Percentiles rank a stretch among this genome's conserved stretches.
Evolutionary conservation across 2,797 vertebrate species (phyloP).

Genomic region (Octomys mimax): DNA sequence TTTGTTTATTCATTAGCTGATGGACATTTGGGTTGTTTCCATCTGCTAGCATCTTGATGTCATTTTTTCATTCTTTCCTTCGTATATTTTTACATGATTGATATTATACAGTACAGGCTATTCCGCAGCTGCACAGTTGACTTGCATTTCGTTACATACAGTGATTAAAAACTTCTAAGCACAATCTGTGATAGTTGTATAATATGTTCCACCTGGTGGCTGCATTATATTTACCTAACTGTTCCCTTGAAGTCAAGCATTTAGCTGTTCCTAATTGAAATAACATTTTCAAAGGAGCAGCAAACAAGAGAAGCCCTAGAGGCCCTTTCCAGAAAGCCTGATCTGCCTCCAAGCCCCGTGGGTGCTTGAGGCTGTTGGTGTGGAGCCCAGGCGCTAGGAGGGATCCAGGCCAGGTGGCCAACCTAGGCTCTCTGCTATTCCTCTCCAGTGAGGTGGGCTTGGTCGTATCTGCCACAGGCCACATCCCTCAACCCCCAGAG

Average conservation of each 20-base stretch:
- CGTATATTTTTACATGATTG: neutral
- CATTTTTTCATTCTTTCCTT: neutral
- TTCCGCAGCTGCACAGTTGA: neutral
- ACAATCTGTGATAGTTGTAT: neutral
- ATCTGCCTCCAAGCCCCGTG: neutral
- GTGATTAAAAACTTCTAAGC: slow-evolving; percentile 52
- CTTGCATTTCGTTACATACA: neutral
- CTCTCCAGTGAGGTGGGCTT: neutral
- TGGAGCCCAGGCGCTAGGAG: neutral
- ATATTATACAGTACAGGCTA: neutral
- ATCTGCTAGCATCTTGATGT: neutral
- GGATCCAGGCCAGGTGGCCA: neutral
- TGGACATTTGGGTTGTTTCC: neutral
- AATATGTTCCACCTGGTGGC: neutral
- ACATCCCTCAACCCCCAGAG: neutral
- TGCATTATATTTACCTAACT: slow-evolving; percentile 46
- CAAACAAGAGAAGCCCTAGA: slow-evolving; percentile 45
- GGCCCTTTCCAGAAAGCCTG: slow-evolving; percentile 32
- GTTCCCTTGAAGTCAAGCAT: slow-evolving; percentile 58
- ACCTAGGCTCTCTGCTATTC: too few relatives aligned
- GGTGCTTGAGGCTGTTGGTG: neutral
- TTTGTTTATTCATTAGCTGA: neutral
- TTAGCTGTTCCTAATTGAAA: slow-evolving; percentile 67
- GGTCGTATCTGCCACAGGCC: neutral
- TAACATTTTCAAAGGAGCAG: slow-evolving; percentile 62